Evolutionary conservation across 2,113 vertebrate genomes (phyloP), one percentile per base, ranked within the genome.

Genomic region (Halcyon senegalensis): DNA sequence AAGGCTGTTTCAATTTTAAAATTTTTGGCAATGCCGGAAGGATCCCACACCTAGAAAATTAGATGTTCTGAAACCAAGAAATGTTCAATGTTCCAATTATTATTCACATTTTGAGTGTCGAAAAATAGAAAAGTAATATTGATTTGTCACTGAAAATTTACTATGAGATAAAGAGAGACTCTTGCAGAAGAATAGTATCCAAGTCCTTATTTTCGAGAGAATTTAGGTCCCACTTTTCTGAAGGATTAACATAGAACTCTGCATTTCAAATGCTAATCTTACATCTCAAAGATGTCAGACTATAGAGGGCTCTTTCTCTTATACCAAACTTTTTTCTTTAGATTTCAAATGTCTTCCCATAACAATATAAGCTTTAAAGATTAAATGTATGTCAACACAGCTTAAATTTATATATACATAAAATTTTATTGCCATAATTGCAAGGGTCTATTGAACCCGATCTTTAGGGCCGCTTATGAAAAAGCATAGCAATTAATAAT

Each of bases 401-500:
- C 67, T 81, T 83, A 33, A 74, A 84, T 83, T 63, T 84, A 62
- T 41, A 74, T 9, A 64, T 27, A 76, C 78, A 41, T 64, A 35
- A 35, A 51, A 44, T 31, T 73, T 85, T 64, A 86, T 50, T 94
- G 75, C 59, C 35, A 46, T 41, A 60, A n/a, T 58, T 2, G 7
- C 43, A 60, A 74, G 24, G 64, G 55, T 66, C 55, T 93, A 14
- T 25, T 89, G 55, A 68, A 87, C n/a, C 15, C 58, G 46, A 46
- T 41, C 33, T 78, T 86, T 56, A 75, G 33, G 64, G 27, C n/a
- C 41, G 44, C 41, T 95, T 73, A 89, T 94, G 69, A 92, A 84
- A 74, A 95, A 76, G 82, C 90, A 92, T 2, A 97, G 84, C 46
- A 69, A 94, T 92, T 87, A 64, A 84, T 88, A 87, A 97, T 97